Evolutionary conservation across 2,888 invertebrate species (phyloP).

Genomic region (Phlogophora meticulosa): DNA sequence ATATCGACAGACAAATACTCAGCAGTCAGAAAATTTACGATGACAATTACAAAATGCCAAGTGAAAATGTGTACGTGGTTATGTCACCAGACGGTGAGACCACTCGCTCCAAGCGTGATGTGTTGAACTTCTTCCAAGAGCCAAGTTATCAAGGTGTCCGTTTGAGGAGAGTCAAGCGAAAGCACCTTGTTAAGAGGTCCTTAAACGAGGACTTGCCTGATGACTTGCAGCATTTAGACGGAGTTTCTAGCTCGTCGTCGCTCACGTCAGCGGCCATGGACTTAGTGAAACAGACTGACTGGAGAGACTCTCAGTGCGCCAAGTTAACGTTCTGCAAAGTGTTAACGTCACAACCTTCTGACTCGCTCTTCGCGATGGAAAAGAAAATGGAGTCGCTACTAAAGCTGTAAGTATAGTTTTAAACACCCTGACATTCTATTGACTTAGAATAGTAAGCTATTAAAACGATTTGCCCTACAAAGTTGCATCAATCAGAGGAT

Average conservation of each 20-base stretch:
- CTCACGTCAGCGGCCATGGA: constrained; percentile 86
- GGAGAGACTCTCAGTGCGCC: constrained; percentile 95
- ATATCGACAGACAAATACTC: constrained; percentile 85
- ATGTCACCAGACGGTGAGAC: constrained; percentile 86
- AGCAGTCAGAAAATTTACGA: constrained; percentile 86
- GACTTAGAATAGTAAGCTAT: neutral
- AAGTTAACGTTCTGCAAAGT: constrained; percentile 95
- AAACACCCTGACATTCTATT: constrained; percentile 1
- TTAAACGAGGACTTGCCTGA: constrained; percentile 84
- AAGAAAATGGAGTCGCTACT: constrained; percentile 95
- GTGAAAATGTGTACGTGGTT: constrained; percentile 89
- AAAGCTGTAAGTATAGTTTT: constrained; percentile 92
- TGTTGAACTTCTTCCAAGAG: constrained; percentile 74
- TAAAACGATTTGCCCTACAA: constrained; percentile 29
- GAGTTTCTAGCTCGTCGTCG: constrained; percentile 73
- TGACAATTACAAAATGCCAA: constrained; percentile 90
- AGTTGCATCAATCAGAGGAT: constrained; percentile 37
- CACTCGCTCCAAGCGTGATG: constrained; percentile 81
- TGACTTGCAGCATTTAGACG: constrained; percentile 83
- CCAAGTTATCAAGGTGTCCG: constrained; percentile 72
- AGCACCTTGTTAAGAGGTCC: constrained; percentile 79
- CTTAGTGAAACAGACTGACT: constrained; percentile 91
- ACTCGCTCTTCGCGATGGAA: constrained; percentile 94
- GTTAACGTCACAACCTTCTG: constrained; percentile 93
- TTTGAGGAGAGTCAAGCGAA: constrained; percentile 76